A percentile compares a stretch with the other conserved stretches of the same genome.
Evolutionary conservation across 2,113 vertebrate genomes (phyloP).

Genomic region (Tichodroma muraria): DNA sequence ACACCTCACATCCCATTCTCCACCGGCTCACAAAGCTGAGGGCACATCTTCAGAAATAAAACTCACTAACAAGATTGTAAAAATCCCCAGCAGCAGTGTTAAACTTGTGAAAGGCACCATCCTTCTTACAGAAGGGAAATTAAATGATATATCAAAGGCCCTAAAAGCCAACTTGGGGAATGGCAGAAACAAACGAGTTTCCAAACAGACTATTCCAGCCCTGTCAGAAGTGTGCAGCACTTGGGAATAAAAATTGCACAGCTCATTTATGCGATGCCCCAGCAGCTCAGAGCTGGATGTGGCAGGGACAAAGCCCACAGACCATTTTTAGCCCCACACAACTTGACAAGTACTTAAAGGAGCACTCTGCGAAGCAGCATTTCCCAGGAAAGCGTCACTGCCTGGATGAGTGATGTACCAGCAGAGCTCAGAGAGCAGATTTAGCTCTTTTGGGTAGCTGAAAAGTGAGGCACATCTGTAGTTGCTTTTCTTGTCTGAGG

Average conservation of each 20-base stretch:
- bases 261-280: not conserved
- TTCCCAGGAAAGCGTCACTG: not conserved
- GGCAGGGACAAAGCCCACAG: not conserved
- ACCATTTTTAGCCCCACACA: not conserved
- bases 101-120: not conserved
- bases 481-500: not conserved
- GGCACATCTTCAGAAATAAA: conserved; percentile 20
- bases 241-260: not conserved
- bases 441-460: not conserved
- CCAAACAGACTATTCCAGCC: not conserved
- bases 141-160: not conserved
- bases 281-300: not conserved
- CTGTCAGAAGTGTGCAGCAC: not conserved
- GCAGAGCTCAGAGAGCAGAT: not conserved
- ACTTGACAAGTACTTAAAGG: not conserved
- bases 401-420: not conserved
- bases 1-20: not conserved
- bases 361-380: not conserved
- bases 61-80: conserved; percentile 7
- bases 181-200: not conserved
- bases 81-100: not conserved
- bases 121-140: not conserved
- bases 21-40: not conserved
- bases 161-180: not conserved
- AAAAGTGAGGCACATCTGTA: not conserved